Evolutionary conservation across 1,140 invertebrate species (phyloP), one percentile per base, ranked within the genome.

Genomic region (Trinorchestia longiramus): DNA sequence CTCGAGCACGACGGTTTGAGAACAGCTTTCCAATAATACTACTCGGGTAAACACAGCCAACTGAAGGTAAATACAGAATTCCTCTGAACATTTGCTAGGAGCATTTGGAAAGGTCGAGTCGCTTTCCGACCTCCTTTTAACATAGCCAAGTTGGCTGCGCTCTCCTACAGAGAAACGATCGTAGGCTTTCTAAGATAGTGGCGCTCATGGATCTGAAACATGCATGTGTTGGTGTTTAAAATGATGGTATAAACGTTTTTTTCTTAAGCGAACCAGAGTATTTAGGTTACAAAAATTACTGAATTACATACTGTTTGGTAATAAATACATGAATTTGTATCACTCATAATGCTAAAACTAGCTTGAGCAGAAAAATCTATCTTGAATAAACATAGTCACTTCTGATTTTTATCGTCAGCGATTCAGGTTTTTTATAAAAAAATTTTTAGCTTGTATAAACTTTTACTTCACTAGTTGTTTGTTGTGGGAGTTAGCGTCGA

Each of bases 11-110:
- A 77, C 62, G 62, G 62, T 77, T 77, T 36, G 62, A 77, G 62
- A 77, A 77, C 62, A 77, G 62, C 62, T 77, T 77, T 77, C 62
- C 62, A 77, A 77, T 77, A 77, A 77, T 77, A 77, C 62, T 77
- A 77, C 62, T 77, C 62, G 62, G 62, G 62, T 77, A 77, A 77
- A 77, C 62, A 77, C 11, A 77, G 62, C 62, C 62, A 77, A 36
- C 62, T 77, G 62, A 77, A 77, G 62, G 62, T 77, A 77, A 77
- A 77, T 77, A 77, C 62, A 77, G 62, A 77, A 77, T 77, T 77
- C 62, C 62, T 77, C 62, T 77, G 62, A 77, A 28, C 62, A 77
- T 77, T 77, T 77, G 62, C 62, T 23, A 28, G 62, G 62, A 77
- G 62, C 62, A 77, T 77, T 77, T 77, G 62, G 62, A 77, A 77